Percentiles rank a stretch among this genome's conserved stretches.
Evolutionary conservation across 1,140 invertebrate genomes (phyloP).

Genomic region (Drosophila pandora): DNA sequence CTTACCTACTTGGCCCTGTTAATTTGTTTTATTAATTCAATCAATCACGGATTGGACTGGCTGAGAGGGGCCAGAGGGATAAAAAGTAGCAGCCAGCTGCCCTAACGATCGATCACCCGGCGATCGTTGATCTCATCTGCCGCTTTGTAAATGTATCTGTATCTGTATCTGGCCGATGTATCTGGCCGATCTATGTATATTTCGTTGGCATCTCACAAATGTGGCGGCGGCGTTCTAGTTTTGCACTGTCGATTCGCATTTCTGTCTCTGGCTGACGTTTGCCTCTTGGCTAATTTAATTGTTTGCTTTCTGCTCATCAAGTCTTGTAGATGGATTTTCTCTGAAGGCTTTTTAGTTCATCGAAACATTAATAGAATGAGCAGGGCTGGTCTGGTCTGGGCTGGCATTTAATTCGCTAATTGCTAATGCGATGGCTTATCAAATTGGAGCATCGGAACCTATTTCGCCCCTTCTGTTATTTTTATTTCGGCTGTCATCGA

Average conservation of each 20-base stretch:
- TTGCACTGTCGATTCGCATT: constrained; percentile 66
- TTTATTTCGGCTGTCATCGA: constrained; percentile 47
- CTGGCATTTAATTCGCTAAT: constrained; percentile 78
- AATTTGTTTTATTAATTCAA: constrained; percentile 81
- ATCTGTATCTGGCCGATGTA: constrained; percentile 7
- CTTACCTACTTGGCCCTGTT: constrained; percentile 78
- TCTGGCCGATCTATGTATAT: neutral
- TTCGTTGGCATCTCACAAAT: constrained; percentile 74
- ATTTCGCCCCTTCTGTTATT: constrained; percentile 43
- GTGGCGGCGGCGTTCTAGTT: constrained; percentile 73
- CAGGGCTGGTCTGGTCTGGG: constrained; percentile 22
- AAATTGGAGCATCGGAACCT: constrained; percentile 76
- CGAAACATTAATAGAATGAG: constrained; percentile 77
- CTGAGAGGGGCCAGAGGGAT: constrained; percentile 8
- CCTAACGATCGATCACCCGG: constrained; percentile 55
- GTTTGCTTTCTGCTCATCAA: constrained; percentile 74
- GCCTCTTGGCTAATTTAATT: constrained; percentile 80
- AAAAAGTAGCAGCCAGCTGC: constrained; percentile 67
- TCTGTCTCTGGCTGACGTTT: constrained; percentile 51
- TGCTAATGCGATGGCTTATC: constrained; percentile 77
- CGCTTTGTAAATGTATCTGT: constrained; percentile 22
- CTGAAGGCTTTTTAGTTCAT: constrained; percentile 70
- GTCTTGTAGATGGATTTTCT: constrained; percentile 24
- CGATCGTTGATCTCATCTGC: constrained; percentile 68
- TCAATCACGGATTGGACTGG: constrained; percentile 66